These are phyloP conservation scores for Nomada fabriciana DNA, from an alignment of 2,888 invertebrate species.

Conservation along the genomic window DNA sequence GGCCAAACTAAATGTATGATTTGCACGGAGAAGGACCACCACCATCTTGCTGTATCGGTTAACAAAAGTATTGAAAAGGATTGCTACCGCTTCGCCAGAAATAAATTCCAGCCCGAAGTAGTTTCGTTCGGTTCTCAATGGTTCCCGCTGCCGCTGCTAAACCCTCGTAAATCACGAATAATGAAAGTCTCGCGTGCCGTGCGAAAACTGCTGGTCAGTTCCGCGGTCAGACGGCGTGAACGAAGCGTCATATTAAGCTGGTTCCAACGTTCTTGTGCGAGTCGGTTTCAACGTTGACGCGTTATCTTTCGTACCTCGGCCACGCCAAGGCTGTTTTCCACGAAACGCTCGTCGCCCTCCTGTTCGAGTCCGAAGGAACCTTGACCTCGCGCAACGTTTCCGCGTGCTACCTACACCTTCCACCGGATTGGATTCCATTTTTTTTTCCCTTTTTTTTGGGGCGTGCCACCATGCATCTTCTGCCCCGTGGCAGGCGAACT, in stretches of 20 bases:
- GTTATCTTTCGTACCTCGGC: constrained; percentile 14
- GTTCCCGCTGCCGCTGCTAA: neutral
- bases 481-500: neutral
- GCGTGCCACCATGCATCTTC: neutral
- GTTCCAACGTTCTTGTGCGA: neutral
- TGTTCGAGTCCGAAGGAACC: constrained; percentile 43
- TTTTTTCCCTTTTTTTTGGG: neutral
- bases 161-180: constrained; percentile 19
- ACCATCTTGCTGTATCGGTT: neutral
- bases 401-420: constrained; percentile 62
- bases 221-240: neutral
- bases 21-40: no score
- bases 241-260: constrained; percentile 29
- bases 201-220: constrained; percentile 8
- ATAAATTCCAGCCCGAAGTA: constrained; percentile 23
- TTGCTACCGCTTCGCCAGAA: neutral
- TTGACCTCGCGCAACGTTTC: constrained; percentile 73
- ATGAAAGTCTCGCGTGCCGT: constrained; percentile 45
- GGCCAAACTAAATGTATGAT: no score
- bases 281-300: neutral
- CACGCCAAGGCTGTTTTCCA: constrained; percentile 61
- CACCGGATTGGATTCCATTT: constrained; percentile 14
- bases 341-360: constrained; percentile 56
- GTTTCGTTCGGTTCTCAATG: neutral
- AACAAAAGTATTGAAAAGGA: constrained; percentile 2